These are phyloP conservation scores for Cacatua alba DNA, from an alignment of 2,113 vertebrate genomes.

Conservation along the genomic window DNA sequence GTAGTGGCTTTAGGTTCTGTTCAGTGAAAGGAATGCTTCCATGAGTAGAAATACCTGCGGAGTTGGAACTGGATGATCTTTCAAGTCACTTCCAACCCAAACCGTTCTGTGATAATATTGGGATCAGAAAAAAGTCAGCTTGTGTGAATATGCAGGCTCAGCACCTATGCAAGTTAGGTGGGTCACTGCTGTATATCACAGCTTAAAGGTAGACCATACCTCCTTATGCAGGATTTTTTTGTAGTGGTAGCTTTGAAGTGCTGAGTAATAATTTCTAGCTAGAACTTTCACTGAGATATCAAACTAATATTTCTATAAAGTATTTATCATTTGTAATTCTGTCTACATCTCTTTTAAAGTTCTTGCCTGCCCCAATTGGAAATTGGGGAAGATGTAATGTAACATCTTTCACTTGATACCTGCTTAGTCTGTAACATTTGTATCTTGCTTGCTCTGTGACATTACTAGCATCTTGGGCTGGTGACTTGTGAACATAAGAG, in stretches of 20 bases:
- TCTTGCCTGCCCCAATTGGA: background rate
- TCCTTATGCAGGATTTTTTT: background rate
- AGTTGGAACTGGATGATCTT: background rate
- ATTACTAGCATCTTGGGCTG: background rate
- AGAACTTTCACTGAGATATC: background rate
- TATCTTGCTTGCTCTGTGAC: background rate
- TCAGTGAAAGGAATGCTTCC: background rate
- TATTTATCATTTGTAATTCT: background rate
- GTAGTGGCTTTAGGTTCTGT: background rate
- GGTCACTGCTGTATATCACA: background rate
- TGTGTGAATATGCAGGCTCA: background rate
- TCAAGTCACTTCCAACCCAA: background rate
- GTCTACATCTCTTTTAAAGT: fast-evolving
- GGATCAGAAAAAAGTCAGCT: background rate
- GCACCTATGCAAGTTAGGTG: background rate
- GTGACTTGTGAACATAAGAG: background rate
- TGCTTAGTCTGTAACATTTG: background rate
- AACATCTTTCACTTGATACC: background rate
- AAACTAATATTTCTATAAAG: background rate
- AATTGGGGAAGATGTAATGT: background rate
- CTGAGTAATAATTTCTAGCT: background rate
- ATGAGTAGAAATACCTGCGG: background rate
- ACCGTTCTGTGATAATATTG: background rate
- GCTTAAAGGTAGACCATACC: background rate
- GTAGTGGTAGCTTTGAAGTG: background rate